Conservation (phyloP, 2,888 invertebrate species). For the Sminthurinus aureus region DNA sequence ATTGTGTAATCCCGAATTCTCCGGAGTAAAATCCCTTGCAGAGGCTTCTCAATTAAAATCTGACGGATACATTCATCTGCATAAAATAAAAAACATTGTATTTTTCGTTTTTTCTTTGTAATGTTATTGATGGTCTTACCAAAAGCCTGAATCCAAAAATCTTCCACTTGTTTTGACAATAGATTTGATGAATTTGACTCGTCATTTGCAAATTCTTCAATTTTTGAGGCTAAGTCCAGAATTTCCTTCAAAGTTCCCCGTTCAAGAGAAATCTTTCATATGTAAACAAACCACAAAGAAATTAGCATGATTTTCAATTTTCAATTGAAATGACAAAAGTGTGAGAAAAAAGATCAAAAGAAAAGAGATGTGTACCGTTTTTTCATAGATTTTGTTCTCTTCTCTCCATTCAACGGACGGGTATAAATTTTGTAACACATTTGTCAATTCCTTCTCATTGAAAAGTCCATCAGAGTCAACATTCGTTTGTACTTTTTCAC, state of each 20-base stretch:
- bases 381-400: not conserved
- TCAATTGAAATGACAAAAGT: not conserved
- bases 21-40: constrained; percentile 29
- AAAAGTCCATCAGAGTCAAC: not conserved
- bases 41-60: constrained; percentile 24
- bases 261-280: not conserved
- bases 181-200: not conserved
- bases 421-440: constrained; percentile 4
- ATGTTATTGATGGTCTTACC: no score
- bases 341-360: not conserved
- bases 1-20: constrained; percentile 2
- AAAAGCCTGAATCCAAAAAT: constrained; percentile 1
- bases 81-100: not conserved
- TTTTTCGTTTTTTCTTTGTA: no score
- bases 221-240: not conserved
- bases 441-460: constrained; percentile 14
- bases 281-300: no score
- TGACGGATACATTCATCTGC: constrained; percentile 37
- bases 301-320: no score
- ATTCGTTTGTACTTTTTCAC: not conserved
- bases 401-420: constrained; percentile 7
- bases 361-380: not conserved
- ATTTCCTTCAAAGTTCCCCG: not conserved
- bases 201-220: not conserved
- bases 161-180: not conserved